A percentile compares a stretch with the other conserved stretches of the same genome.
Evolutionary conservation across 1,140 invertebrate genomes (phyloP).

Genomic region (Leguminivora glycinivorella): DNA sequence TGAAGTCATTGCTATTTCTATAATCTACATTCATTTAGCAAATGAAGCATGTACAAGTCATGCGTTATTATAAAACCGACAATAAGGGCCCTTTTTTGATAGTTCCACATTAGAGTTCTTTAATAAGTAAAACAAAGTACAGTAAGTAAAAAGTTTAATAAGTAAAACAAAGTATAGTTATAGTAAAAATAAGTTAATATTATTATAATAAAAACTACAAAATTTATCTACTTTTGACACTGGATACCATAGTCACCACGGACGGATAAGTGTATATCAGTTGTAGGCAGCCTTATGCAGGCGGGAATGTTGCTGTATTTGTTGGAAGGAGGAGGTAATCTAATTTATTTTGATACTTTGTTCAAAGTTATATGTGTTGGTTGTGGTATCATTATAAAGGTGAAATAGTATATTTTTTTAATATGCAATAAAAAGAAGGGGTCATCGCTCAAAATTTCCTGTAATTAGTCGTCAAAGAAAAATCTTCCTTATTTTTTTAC

Average conservation of each 20-base stretch:
- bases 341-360: not conserved
- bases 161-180: not conserved
- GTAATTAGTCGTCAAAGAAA: constrained; percentile 16
- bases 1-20: too few relatives aligned
- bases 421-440: not conserved
- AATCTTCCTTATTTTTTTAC: not conserved
- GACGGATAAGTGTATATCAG: not conserved
- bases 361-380: not conserved
- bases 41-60: too few relatives aligned
- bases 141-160: not conserved
- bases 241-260: not conserved
- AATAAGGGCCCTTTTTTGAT: too few relatives aligned
- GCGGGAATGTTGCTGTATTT: not conserved
- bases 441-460: constrained; percentile 6
- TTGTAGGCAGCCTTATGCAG: not conserved
- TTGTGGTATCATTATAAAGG: constrained; percentile 2
- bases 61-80: too few relatives aligned
- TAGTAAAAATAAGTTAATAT: not conserved
- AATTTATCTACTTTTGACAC: not conserved
- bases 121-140: not conserved
- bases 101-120: too few relatives aligned
- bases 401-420: constrained; percentile 10
- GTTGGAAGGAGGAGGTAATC: not conserved
- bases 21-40: too few relatives aligned
- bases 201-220: not conserved